phyloP scores from a whole-genome alignment of 2,113 vertebrate genomes.

The Platysternon megacephalum region DNA sequence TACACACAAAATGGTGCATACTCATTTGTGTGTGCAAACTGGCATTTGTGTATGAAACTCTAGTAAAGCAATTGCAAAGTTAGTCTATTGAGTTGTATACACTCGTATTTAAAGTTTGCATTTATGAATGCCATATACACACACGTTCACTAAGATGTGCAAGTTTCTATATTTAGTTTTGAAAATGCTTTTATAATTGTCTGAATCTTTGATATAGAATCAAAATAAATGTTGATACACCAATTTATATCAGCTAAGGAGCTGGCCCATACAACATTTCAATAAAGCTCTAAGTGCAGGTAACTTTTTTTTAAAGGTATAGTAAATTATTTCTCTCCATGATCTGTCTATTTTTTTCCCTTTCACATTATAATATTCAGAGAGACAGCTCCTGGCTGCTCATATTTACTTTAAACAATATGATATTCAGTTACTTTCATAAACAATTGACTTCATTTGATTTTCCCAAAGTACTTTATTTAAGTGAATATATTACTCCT shows the following conservation, averaged over 20 bases:
- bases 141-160: too few relatives aligned
- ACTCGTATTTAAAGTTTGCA: not conserved
- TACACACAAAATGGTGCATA: not conserved
- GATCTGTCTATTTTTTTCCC: not conserved
- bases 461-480: not conserved
- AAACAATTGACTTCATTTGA: not conserved
- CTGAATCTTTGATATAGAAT: too few relatives aligned
- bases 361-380: not conserved
- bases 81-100: not conserved
- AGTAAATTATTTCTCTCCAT: not conserved
- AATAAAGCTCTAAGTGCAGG: not conserved
- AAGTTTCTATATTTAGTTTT: too few relatives aligned
- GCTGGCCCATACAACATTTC: too few relatives aligned
- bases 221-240: not conserved
- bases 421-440: not conserved
- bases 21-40: not conserved
- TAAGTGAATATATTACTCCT: not conserved
- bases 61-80: not conserved
- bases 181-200: too few relatives aligned
- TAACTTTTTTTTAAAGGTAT: not conserved
- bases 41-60: not conserved
- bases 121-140: not conserved
- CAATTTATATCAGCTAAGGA: not conserved
- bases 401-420: not conserved
- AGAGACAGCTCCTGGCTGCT: not conserved